Evolutionary conservation across 2,888 invertebrate species (phyloP).

Genomic region (Andrena dorsata): DNA sequence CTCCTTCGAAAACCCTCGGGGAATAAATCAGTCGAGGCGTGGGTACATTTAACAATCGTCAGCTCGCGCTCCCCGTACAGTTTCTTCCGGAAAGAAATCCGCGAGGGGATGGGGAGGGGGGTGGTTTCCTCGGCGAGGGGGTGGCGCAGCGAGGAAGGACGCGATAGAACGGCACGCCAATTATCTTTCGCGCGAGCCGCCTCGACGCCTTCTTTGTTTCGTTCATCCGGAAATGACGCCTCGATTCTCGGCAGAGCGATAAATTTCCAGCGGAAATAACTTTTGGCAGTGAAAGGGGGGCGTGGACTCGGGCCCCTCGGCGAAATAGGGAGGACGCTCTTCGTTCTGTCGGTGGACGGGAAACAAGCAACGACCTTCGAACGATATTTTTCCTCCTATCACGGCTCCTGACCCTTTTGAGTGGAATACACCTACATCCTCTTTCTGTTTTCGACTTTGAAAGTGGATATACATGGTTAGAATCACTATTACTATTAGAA

Average conservation of each 20-base stretch:
- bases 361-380: slow-evolving; percentile 7
- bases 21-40: slow-evolving; percentile 55
- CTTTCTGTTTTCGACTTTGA: neutral
- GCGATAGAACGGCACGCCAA: slow-evolving; percentile 62
- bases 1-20: slow-evolving; percentile 43
- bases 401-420: slow-evolving; percentile 8
- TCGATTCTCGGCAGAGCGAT: slow-evolving; percentile 74
- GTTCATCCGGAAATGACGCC: slow-evolving; percentile 74
- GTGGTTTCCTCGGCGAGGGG: slow-evolving; percentile 9
- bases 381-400: slow-evolving; percentile 26
- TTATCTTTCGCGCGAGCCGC: slow-evolving; percentile 66
- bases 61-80: slow-evolving; percentile 45
- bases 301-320: slow-evolving; percentile 25
- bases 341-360: neutral
- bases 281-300: slow-evolving; percentile 68
- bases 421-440: slow-evolving; percentile 16
- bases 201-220: slow-evolving; percentile 70
- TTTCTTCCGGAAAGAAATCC: slow-evolving; percentile 49
- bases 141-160: slow-evolving; percentile 38
- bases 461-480: too few relatives aligned
- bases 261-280: slow-evolving; percentile 75
- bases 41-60: slow-evolving; percentile 64
- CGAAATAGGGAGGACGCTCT: slow-evolving; percentile 30
- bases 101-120: slow-evolving; percentile 21
- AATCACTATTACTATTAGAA: too few relatives aligned